Conservation (phyloP, 2,797 vertebrate species). For the Hydrocynus forskahlii region DNA sequence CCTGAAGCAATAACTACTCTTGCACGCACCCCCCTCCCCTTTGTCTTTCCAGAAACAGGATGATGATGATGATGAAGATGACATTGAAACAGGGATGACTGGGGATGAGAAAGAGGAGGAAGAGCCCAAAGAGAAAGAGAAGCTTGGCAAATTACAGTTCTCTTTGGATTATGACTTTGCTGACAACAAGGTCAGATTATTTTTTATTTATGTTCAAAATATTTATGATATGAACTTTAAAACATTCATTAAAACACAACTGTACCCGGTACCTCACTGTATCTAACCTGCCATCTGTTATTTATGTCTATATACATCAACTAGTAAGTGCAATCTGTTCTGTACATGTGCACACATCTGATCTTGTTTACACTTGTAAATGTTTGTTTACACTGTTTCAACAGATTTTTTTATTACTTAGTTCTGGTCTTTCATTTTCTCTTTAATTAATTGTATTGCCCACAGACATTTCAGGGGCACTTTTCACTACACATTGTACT, state of each 20-base stretch:
- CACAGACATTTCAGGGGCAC: no score
- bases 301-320: no score
- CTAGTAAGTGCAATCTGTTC: no score
- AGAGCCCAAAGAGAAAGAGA: constrained; percentile 94
- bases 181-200: constrained; percentile 84
- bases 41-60: constrained; percentile 83
- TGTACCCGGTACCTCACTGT: no score
- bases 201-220: neutral
- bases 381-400: no score
- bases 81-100: constrained; percentile 88
- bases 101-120: constrained; percentile 93
- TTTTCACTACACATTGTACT: no score
- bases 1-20: constrained; percentile 52
- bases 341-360: no score
- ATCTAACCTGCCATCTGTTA: no score
- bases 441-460: no score
- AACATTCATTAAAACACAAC: neutral
- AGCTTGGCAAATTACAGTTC: constrained; percentile 96
- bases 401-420: neutral
- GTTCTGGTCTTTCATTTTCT: no score
- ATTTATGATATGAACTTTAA: neutral
- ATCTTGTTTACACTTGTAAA: no score
- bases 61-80: constrained; percentile 85
- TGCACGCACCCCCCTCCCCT: constrained; percentile 41
- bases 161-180: constrained; percentile 97